Conservation (phyloP, 1,140 invertebrate genomes). For the Globodera ellingtonae region DNA sequence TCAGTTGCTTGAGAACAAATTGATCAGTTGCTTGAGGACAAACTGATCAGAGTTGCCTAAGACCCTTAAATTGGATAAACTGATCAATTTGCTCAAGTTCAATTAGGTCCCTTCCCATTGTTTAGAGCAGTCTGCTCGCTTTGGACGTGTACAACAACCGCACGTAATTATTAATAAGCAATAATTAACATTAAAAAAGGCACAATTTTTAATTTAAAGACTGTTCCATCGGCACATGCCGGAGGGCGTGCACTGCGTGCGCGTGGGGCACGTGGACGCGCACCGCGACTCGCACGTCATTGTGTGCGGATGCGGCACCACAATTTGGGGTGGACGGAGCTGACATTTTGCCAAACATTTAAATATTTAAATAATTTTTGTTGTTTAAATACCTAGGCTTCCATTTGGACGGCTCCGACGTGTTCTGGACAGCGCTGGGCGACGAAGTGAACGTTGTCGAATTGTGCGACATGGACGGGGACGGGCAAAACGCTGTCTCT, state of each 20-base stretch:
- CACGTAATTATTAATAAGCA: neutral
- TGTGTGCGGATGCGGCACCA: slow-evolving; percentile 49
- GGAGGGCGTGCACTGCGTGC: slow-evolving; percentile 38
- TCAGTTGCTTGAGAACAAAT: no score
- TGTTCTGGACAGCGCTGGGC: slow-evolving; percentile 50
- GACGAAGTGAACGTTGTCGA: slow-evolving; percentile 42
- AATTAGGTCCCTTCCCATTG: neutral
- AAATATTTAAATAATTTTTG: neutral
- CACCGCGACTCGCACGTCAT: slow-evolving; percentile 28
- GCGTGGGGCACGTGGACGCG: slow-evolving; percentile 35
- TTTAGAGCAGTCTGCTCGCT: slow-evolving; percentile 31
- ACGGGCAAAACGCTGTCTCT: slow-evolving; percentile 49
- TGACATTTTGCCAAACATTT: neutral
- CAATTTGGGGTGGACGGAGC: slow-evolving; percentile 38
- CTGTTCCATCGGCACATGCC: slow-evolving; percentile 47
- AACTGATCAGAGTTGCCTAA: no score
- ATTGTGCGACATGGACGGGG: slow-evolving; percentile 50
- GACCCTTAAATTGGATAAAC: neutral
- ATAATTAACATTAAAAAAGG: neutral
- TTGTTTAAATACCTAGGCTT: slow-evolving; percentile 7
- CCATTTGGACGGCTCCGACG: slow-evolving; percentile 32
- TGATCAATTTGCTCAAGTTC: no score
- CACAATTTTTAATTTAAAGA: neutral
- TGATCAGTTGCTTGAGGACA: no score
- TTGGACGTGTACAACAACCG: slow-evolving; percentile 46